Evolutionary conservation across 2,113 vertebrate species (phyloP).

Genomic region (Synchiropus splendidus): DNA sequence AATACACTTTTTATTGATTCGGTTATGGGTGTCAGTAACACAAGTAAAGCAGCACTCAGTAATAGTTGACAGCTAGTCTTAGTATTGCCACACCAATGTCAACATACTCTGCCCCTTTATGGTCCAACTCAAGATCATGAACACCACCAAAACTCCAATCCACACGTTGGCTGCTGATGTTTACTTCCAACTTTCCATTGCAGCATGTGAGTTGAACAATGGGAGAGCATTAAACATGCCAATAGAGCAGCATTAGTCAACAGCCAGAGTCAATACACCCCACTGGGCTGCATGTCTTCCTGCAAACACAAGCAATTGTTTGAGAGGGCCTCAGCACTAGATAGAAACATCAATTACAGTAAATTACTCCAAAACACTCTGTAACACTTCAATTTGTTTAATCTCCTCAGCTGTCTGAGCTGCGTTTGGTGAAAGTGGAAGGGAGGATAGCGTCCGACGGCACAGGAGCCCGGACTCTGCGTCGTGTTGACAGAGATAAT

Average conservation of each 20-base stretch:
- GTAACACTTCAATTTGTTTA: conserved; percentile 60
- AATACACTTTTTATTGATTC: no score
- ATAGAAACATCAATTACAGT: conserved; percentile 63
- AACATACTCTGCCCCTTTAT: no score
- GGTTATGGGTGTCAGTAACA: no score
- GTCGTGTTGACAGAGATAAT: no score
- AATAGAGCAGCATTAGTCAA: conserved; percentile 54
- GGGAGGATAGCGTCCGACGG: conserved; percentile 37
- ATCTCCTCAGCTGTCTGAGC: conserved; percentile 44
- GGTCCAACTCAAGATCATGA: no score
- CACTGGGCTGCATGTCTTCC: conserved; percentile 54
- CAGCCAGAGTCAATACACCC: conserved; percentile 58
- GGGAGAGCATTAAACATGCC: conserved; percentile 54
- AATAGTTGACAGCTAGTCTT: no score
- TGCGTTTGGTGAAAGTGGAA: conserved; percentile 45
- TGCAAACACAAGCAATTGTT: conserved; percentile 58
- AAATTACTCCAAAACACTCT: conserved; percentile 62
- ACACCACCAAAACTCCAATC: no score
- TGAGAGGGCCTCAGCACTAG: conserved; percentile 37
- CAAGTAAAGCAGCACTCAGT: no score
- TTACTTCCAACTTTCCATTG: no score
- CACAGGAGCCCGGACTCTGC: no score
- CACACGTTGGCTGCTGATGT: no score
- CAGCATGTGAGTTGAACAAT: conserved; percentile 49
- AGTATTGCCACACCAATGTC: no score